Evolutionary conservation across 2,888 invertebrate species (phyloP), one percentile per base, ranked within the genome.

Genomic region (Lydus trimaculatus): DNA sequence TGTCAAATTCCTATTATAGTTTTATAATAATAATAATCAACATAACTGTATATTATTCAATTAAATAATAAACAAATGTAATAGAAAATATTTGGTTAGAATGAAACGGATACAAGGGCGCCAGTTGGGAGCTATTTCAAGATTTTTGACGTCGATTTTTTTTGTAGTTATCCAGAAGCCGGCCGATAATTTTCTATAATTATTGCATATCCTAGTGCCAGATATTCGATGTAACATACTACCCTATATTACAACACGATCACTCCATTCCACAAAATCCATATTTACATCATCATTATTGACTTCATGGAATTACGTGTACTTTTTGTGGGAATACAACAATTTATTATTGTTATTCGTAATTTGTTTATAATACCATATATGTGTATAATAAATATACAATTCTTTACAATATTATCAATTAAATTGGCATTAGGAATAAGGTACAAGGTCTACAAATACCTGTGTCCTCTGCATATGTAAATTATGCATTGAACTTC

Each of bases 91-190:
- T 20, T 1, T 48, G 48, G 48, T 48, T 48, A 48, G 48, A 20
- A 20, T 48, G 48, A 20, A 20, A 7, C 20, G 8, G 20, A 20
- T 48, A 20, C 20, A 20, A 48, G 48, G 11, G 20, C 48, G 48
- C 48, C 20, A 48, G 20, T 48, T 23, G 71, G 73, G 76, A 72
- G 78, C 77, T 78, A 78, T 79, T 79, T 78, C 78, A 77, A 76
- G 75, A 77, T 75, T 65, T 48, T 70, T 65, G 71, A 65, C 71
- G 66, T 58, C 4, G 20, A 48, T 48, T 48, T 48, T 20, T 48
- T 48, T 20, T 48, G 48, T 48, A 20, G 48, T 48, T 48, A 65
- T 65, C 63, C 56, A 60, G 71, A 69, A 65, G 67, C 69, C 71
- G 65, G 66, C 67, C 65, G 61, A 62, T 31, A 31, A 60, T 33